Conservation (phyloP, 1,140 invertebrate genomes). For the Macrostomum lignano region DNA sequence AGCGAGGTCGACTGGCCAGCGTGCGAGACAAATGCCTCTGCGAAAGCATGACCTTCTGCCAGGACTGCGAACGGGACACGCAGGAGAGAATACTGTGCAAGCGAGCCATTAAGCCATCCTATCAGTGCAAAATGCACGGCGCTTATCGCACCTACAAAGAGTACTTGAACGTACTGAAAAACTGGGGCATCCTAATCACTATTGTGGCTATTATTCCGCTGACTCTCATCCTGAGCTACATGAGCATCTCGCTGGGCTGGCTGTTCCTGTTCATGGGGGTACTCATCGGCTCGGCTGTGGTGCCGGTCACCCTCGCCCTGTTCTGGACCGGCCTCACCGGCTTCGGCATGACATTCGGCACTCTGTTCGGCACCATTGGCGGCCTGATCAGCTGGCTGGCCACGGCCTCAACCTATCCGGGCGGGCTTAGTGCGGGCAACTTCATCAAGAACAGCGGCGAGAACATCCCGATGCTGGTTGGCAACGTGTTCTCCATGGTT, state of each 20-base stretch:
- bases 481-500: constrained; percentile 23
- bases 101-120: constrained; percentile 14
- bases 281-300: constrained; percentile 25
- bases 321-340: constrained; percentile 24
- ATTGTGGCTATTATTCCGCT: constrained; percentile 20
- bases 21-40: too few relatives aligned
- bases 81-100: too few relatives aligned
- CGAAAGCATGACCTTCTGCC: too few relatives aligned
- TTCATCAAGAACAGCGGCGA: constrained; percentile 23
- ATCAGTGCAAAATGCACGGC: constrained; percentile 19
- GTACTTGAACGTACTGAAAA: constrained; percentile 16
- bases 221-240: constrained; percentile 15
- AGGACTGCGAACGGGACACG: too few relatives aligned
- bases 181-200: constrained; percentile 19
- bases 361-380: constrained; percentile 15
- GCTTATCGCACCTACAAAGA: constrained; percentile 21
- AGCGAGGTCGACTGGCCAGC: too few relatives aligned
- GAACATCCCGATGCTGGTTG: constrained; percentile 21
- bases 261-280: constrained; percentile 28
- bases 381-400: constrained; percentile 21
- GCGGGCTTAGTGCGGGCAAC: constrained; percentile 15
- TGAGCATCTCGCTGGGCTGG: constrained; percentile 17
- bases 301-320: constrained; percentile 23
- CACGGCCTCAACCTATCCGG: constrained; percentile 14
- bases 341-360: constrained; percentile 18